Evolutionary conservation across 2,888 invertebrate species (phyloP).

Genomic region (Cepaea hortensis): DNA sequence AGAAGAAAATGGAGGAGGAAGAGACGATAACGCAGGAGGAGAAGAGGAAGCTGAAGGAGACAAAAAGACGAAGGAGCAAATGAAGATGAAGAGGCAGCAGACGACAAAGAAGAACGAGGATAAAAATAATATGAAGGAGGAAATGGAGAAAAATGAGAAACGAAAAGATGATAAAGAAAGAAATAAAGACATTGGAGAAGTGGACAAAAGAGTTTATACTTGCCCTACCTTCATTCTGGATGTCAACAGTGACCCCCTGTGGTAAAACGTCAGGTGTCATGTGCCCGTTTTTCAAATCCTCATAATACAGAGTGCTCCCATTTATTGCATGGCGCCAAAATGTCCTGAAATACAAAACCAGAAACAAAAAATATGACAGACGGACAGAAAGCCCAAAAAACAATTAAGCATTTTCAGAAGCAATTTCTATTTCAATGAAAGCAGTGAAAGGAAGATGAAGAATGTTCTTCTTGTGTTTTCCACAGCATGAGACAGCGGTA

Average conservation of each 20-base stretch:
- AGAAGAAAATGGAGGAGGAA: neutral
- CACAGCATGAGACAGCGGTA: too few relatives aligned
- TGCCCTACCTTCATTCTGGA: slow-evolving; percentile 41
- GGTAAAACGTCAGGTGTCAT: slow-evolving; percentile 42
- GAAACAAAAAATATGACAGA: too few relatives aligned
- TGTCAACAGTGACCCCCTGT: slow-evolving; percentile 44
- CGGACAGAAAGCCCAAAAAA: too few relatives aligned
- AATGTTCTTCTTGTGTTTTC: too few relatives aligned
- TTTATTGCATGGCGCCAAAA: slow-evolving; percentile 57
- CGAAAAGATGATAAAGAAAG: neutral
- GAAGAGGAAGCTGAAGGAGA: neutral
- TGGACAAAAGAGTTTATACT: neutral
- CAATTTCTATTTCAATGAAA: too few relatives aligned
- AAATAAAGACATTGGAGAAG: neutral
- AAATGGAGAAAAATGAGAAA: too few relatives aligned
- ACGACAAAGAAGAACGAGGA: neutral
- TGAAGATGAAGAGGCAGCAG: neutral
- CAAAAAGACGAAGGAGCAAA: too few relatives aligned
- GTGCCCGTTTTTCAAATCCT: slow-evolving; percentile 49
- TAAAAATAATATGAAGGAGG: too few relatives aligned
- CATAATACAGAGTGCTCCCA: slow-evolving; percentile 49
- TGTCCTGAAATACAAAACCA: slow-evolving; percentile 44
- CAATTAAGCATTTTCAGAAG: too few relatives aligned
- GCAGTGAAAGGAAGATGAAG: too few relatives aligned
- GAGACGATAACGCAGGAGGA: neutral